A percentile compares a stretch with the other conserved stretches of the same genome.
Evolutionary conservation across 2,113 vertebrate species (phyloP).

Genomic region (Marmota flaviventris): DNA sequence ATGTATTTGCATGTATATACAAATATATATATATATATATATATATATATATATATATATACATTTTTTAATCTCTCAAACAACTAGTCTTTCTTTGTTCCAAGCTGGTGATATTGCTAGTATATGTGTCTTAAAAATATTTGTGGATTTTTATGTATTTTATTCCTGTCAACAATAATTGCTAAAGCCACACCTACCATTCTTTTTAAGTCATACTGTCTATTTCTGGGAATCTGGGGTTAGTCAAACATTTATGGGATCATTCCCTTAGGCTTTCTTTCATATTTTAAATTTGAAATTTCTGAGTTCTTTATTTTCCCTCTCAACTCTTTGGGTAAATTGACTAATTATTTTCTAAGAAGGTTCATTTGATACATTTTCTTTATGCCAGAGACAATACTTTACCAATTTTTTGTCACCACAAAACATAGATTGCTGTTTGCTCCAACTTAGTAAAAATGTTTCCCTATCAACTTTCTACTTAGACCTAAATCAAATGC

Average conservation of each 20-base stretch:
- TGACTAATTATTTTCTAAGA: neutral
- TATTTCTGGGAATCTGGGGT: neutral
- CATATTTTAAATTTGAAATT: neutral
- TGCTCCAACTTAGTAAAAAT: neutral
- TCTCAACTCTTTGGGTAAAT: neutral
- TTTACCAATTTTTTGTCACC: neutral
- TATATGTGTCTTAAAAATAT: neutral
- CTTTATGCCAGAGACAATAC: neutral
- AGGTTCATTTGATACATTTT: neutral
- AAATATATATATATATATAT: no score
- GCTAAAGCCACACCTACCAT: neutral
- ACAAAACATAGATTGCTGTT: neutral
- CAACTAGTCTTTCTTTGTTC: neutral
- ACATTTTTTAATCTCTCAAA: neutral
- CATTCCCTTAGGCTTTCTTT: neutral
- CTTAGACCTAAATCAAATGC: neutral
- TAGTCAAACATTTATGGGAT: neutral
- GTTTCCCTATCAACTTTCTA: neutral
- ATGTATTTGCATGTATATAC: no score
- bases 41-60: no score
- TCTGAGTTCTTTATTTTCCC: neutral
- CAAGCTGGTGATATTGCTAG: neutral
- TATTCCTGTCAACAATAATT: neutral
- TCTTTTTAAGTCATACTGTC: neutral
- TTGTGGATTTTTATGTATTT: neutral